phyloP scores from a whole-genome alignment of 2,797 vertebrate genomes.

The Ispidina lecontei region DNA sequence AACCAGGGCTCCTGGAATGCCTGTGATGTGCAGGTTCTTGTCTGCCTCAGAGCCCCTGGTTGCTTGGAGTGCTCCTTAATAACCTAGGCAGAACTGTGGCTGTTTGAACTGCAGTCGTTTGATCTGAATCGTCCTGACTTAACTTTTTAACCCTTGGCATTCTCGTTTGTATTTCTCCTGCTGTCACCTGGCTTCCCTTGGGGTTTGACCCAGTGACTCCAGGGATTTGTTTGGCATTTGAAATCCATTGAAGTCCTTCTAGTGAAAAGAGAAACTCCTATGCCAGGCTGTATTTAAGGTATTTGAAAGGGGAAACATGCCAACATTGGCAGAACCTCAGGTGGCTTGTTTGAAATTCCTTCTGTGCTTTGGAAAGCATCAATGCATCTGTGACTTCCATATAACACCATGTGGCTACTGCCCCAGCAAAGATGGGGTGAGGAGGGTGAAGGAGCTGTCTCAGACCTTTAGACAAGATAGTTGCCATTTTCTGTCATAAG shows the following conservation, averaged over 20 bases:
- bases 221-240: slow-evolving; percentile 30
- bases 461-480: not conserved
- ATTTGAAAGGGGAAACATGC: slow-evolving; percentile 2
- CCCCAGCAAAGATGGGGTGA: not conserved
- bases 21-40: slow-evolving; percentile 54
- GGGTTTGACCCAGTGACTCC: not conserved
- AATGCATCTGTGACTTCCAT: not conserved
- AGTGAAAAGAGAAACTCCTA: not conserved
- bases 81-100: not conserved
- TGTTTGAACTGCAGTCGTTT: not conserved
- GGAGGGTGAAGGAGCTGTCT: not conserved
- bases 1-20: slow-evolving; percentile 13
- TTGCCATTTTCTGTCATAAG: not conserved
- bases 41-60: not conserved
- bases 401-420: not conserved
- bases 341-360: not conserved
- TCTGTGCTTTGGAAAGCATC: not conserved
- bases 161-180: slow-evolving; percentile 1
- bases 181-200: slow-evolving; percentile 20
- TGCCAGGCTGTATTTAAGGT: slow-evolving; percentile 28
- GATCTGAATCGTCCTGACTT: not conserved
- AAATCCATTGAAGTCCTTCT: slow-evolving; percentile 2
- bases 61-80: slow-evolving; percentile 34
- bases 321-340: slow-evolving; percentile 6
- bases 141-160: slow-evolving; percentile 39